Percentiles rank a stretch among this genome's conserved stretches.
These are phyloP conservation scores for Agelas oroides DNA, from an alignment of 37 sponge, comb jelly and placozoan genomes.

Conservation along the genomic window DNA sequence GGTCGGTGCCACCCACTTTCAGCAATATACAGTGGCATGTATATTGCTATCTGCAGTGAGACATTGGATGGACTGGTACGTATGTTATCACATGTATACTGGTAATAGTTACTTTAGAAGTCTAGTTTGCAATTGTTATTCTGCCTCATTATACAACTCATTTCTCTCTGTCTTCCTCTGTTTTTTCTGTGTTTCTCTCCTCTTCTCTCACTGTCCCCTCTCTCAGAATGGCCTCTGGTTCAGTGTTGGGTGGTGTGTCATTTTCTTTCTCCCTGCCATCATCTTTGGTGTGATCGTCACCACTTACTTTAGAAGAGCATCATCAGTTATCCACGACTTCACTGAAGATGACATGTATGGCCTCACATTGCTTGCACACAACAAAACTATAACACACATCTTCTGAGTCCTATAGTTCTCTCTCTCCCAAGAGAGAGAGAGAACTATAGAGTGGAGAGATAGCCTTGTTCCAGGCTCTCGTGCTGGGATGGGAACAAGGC, in stretches of 20 bases:
- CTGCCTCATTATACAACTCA: too few species aligned
- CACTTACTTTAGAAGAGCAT: constrained; percentile 26
- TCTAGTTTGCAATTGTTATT: neutral
- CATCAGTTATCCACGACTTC: neutral
- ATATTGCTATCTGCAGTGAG: constrained; percentile 5
- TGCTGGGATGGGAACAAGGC: too few species aligned
- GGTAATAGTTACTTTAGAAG: neutral
- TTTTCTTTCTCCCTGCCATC: constrained; percentile 42
- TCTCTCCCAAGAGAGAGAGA: too few species aligned
- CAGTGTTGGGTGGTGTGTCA: constrained; percentile 50
- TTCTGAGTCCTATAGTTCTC: too few species aligned
- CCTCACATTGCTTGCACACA: too few species aligned
- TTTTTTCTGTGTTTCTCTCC: too few species aligned
- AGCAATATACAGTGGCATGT: neutral
- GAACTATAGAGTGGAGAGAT: too few species aligned
- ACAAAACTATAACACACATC: too few species aligned
- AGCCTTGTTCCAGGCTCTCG: too few species aligned
- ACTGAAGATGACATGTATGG: too few species aligned
- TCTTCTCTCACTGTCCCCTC: too few species aligned
- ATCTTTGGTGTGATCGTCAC: constrained; percentile 30
- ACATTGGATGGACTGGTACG: constrained; percentile 38
- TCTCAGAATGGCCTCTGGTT: constrained; percentile 75
- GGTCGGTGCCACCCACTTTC: constrained; percentile 13
- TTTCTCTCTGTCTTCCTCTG: neutral
- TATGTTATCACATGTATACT: neutral